These are phyloP conservation scores for Rhinichthys klamathensis DNA, from an alignment of 2,113 vertebrate genomes.

Conservation along the genomic window DNA sequence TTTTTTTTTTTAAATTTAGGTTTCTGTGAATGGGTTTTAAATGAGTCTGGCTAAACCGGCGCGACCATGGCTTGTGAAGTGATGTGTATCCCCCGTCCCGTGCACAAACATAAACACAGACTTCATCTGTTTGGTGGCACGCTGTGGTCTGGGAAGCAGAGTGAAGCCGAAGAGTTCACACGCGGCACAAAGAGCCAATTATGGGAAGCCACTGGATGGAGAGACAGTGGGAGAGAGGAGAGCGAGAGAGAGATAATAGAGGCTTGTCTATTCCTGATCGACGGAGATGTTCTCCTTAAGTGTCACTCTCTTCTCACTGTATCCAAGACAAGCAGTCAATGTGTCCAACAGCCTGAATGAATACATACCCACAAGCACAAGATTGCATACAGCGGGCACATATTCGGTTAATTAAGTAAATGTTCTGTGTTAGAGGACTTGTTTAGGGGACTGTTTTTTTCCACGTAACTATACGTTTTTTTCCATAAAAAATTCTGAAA, in stretches of 20 bases:
- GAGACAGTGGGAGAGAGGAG: not conserved
- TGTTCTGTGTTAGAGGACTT: not conserved
- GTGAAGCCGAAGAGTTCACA: slow-evolving; percentile 72
- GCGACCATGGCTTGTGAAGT: slow-evolving; percentile 74
- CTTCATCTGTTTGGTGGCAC: slow-evolving; percentile 75
- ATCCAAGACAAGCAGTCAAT: not conserved
- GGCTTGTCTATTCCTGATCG: slow-evolving; percentile 15
- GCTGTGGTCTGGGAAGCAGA: slow-evolving; percentile 79
- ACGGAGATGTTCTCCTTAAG: slow-evolving; percentile 32
- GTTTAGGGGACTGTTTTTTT: not conserved
- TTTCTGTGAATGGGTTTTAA: slow-evolving; percentile 80
- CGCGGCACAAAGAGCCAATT: slow-evolving; percentile 83
- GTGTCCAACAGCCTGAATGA: slow-evolving; percentile 30
- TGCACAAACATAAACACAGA: slow-evolving; percentile 76
- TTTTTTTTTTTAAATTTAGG: not conserved
- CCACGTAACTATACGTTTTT: not conserved
- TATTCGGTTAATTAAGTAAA: slow-evolving; percentile 28
- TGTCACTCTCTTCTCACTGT: slow-evolving; percentile 3
- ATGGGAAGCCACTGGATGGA: slow-evolving; percentile 70
- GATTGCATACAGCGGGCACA: not conserved
- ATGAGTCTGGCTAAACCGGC: slow-evolving; percentile 73
- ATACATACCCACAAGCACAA: not conserved
- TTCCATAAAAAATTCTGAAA: not conserved
- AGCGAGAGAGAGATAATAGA: slow-evolving; percentile 33
- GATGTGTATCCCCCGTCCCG: slow-evolving; percentile 40